Evolutionary conservation across 2,113 vertebrate genomes (phyloP).

Genomic region (Atherinomorus stipes): DNA sequence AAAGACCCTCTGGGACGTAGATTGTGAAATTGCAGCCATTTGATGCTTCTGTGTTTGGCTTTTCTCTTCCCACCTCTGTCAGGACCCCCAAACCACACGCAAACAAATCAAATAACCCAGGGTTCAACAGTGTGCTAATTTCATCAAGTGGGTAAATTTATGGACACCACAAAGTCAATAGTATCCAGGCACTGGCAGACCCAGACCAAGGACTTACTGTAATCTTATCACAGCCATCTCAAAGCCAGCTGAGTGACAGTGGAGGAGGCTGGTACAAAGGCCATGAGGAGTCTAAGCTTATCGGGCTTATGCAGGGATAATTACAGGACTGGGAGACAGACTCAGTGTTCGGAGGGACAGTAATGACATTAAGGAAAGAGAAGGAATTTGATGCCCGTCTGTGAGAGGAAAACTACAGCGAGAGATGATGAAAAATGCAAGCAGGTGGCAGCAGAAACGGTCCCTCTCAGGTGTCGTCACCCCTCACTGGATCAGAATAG

Average conservation of each 20-base stretch:
- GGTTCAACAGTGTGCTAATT: constrained; percentile 68
- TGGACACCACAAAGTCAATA: constrained; percentile 39
- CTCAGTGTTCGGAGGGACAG: constrained; percentile 41
- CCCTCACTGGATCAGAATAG: constrained; percentile 50
- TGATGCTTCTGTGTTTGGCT: constrained; percentile 6
- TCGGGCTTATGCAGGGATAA: constrained; percentile 58
- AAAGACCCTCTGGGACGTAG: background rate
- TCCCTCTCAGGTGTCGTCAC: constrained; percentile 62
- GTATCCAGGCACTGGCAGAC: constrained; percentile 30
- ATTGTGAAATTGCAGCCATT: background rate
- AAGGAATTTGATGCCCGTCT: constrained; percentile 26
- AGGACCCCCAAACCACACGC: constrained; percentile 33
- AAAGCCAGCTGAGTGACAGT: constrained; percentile 49
- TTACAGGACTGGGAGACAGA: constrained; percentile 59
- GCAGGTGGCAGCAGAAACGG: constrained; percentile 39
- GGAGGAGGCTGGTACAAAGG: constrained; percentile 28
- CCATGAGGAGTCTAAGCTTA: constrained; percentile 41
- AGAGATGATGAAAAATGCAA: constrained; percentile 66
- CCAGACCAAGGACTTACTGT: constrained; percentile 26
- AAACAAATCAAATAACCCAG: constrained; percentile 46
- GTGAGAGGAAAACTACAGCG: constrained; percentile 39
- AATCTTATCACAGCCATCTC: constrained; percentile 59
- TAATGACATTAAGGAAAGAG: constrained; percentile 53
- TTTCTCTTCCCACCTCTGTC: constrained; percentile 22
- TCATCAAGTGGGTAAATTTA: constrained; percentile 70